Base-by-base conservation (phyloP, 2,113 vertebrate species). In the Isurus oxyrinchus region DNA sequence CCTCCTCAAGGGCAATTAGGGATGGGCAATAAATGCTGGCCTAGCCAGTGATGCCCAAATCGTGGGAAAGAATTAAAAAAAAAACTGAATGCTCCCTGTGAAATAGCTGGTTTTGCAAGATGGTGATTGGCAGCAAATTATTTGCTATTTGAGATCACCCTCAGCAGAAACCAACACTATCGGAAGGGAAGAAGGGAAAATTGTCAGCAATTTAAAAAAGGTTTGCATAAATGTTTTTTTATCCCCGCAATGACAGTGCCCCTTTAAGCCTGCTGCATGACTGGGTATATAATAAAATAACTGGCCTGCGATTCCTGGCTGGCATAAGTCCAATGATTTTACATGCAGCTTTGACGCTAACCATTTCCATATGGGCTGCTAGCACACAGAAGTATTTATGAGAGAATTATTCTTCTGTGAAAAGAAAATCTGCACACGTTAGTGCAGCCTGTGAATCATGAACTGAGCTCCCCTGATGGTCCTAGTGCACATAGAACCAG, bases 301-400 rank as follows among this genome's bases (percentile, higher is more conserved):
- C 44, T 87, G 84, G 84, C 84, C 88, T 91, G 88, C 55, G 13
- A 35, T 91, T 91, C 27, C 88, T 91, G 55, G 13, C 88, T 59
- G 88, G 88, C 53, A n/a, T 13, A 14, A 31, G 27, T 35, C 55
- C 88, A 91, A 59, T 11, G 14, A 27, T 91, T n/a, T 91, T 59
- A 61, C 55, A 91, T 91, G 55, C 88, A 91, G 88, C 55, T 35
- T 57, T 91, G 55, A 91, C 88, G 10, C 55, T 91, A 91, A 91
- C 55, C 88, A 91, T 91, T 91, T 59, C 88, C 88, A 91, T 91
- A 91, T 91, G 88, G 88, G 88, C 88, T n/a, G 88, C 88, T 91
- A 91, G 55, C 88, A 59, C 88, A 91, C 88, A 91, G 88, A 61
- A 91, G 88, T 91, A 91, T 91, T 91, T 91, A 59, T 91, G 55